Evolutionary conservation across 1,140 invertebrate genomes (phyloP).

Genomic region (Macrotrachela quadricornifera): DNA sequence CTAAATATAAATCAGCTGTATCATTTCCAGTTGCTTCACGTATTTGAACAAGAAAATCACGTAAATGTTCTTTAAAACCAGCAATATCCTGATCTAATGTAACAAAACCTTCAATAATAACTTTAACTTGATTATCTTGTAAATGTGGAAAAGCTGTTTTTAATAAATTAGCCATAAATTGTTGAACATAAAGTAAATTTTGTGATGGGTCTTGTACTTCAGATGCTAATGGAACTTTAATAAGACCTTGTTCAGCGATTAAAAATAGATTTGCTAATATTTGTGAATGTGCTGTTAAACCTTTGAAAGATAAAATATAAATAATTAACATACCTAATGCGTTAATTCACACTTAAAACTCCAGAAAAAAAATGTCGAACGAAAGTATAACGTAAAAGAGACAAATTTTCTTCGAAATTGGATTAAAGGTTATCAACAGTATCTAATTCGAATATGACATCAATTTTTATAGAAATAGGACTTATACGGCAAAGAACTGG

Average conservation of each 20-base stretch:
- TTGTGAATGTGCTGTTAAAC: conserved; percentile 7
- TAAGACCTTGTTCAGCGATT: not conserved
- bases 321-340: too few relatives aligned
- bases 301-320: too few relatives aligned
- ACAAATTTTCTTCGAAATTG: too few relatives aligned
- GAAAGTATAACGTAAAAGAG: too few relatives aligned
- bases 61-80: conserved; percentile 89
- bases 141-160: conserved; percentile 48
- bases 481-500: too few relatives aligned
- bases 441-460: too few relatives aligned
- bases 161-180: conserved; percentile 75
- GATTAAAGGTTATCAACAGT: too few relatives aligned
- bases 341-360: too few relatives aligned
- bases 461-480: too few relatives aligned
- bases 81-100: conserved; percentile 84
- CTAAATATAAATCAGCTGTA: conserved; percentile 82
- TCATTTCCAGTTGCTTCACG: conserved; percentile 93
- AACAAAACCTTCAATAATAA: conserved; percentile 92
- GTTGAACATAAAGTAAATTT: conserved; percentile 34
- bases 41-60: conserved; percentile 98
- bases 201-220: conserved; percentile 10
- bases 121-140: conserved; percentile 58
- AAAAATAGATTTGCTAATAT: conserved; percentile 6
- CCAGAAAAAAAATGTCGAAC: too few relatives aligned
- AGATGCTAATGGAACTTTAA: conserved; percentile 1